phyloP scores from a whole-genome alignment of 2,797 vertebrate genomes.

The Ara ararauna region DNA sequence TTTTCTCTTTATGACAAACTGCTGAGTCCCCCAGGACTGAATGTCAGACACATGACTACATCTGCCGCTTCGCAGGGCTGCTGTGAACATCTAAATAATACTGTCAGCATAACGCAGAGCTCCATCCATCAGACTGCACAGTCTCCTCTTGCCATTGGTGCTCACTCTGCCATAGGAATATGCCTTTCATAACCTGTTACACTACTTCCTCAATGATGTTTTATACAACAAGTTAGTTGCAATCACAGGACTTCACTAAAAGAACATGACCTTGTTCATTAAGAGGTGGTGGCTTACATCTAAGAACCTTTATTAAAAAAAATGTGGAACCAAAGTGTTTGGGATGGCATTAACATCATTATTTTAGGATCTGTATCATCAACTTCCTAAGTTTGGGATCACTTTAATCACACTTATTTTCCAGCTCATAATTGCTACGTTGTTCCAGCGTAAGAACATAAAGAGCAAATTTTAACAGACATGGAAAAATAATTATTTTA shows the following conservation, averaged over 20 bases:
- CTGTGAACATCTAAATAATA: slow-evolving; percentile 14
- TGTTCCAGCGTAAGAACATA: neutral
- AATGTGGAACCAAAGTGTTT: neutral
- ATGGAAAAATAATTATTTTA: neutral
- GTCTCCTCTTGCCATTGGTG: slow-evolving; percentile 5
- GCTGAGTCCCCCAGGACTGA: neutral
- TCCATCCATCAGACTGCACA: neutral
- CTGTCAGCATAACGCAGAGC: neutral
- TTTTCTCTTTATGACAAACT: slow-evolving; percentile 17
- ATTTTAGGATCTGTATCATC: neutral
- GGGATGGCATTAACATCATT: neutral
- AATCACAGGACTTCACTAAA: neutral
- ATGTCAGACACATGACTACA: slow-evolving; percentile 36
- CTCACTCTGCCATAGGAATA: slow-evolving; percentile 26
- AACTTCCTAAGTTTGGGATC: neutral
- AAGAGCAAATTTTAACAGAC: neutral
- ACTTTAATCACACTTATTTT: neutral
- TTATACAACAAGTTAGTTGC: neutral
- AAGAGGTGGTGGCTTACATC: accelerated
- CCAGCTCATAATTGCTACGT: neutral
- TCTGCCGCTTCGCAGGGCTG: neutral
- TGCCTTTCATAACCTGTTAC: slow-evolving; percentile 9
- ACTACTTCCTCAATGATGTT: neutral
- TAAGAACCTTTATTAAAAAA: neutral
- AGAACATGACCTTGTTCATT: neutral